phyloP scores from a whole-genome alignment of 2,888 invertebrate species.

The Microctonus aethiopoides region DNA sequence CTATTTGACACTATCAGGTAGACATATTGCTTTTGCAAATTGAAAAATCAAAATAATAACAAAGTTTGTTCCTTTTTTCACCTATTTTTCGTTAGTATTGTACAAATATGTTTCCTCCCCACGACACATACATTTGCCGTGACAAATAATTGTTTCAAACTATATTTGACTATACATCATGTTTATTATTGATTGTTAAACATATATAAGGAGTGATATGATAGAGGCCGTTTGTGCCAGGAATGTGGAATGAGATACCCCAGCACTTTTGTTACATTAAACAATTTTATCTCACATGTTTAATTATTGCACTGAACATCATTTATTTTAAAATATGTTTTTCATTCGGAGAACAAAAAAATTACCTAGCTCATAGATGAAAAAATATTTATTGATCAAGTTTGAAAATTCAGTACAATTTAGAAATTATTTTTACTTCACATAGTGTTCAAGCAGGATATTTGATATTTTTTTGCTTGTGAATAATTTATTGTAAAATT shows the following conservation, averaged over 20 bases:
- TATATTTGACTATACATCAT: background rate
- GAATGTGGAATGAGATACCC: conserved; percentile 61
- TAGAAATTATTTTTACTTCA: background rate
- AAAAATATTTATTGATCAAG: background rate
- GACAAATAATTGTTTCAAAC: conserved; percentile 2
- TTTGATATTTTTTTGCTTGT: background rate
- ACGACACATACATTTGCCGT: conserved; percentile 18
- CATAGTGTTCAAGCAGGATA: background rate
- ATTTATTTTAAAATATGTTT: conserved; percentile 9
- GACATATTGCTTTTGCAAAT: conserved; percentile 59
- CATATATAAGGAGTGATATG: conserved; percentile 29
- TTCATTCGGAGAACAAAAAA: background rate
- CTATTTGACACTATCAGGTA: conserved; percentile 90
- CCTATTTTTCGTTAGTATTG: conserved; percentile 19
- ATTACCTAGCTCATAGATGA: no score
- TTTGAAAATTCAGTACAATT: background rate
- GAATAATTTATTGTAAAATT: background rate
- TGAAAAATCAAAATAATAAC: conserved; percentile 15
- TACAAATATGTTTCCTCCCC: background rate
- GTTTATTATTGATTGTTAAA: conserved; percentile 27
- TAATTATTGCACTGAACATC: conserved; percentile 32
- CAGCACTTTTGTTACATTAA: conserved; percentile 51
- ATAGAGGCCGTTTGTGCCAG: conserved; percentile 55
- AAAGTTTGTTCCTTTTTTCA: conserved; percentile 26
- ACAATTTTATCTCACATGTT: conserved; percentile 27